These are phyloP conservation scores for Embiotoca jacksoni DNA, from an alignment of 2,113 vertebrate species.

Conservation along the genomic window DNA sequence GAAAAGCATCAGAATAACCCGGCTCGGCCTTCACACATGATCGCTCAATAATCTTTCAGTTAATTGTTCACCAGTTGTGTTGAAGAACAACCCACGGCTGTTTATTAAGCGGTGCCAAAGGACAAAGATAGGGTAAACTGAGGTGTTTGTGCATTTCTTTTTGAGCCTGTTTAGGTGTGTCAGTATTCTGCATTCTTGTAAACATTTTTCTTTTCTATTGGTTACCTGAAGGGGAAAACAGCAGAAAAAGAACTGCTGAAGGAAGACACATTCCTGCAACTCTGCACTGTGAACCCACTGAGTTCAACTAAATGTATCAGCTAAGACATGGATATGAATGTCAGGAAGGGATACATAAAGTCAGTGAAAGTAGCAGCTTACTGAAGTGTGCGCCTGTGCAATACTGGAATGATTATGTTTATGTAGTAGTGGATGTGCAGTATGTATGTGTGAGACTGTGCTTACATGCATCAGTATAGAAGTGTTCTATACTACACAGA, in stretches of 20 bases:
- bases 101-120: conserved; percentile 22
- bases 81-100: conserved; percentile 49
- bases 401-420: no score
- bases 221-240: neutral
- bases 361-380: neutral
- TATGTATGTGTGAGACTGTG: neutral
- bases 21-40: conserved; percentile 23
- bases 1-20: conserved; percentile 32
- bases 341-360: conserved; percentile 12
- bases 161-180: neutral
- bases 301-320: neutral
- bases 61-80: conserved; percentile 67
- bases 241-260: neutral
- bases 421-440: no score
- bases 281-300: neutral
- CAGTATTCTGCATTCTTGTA: neutral
- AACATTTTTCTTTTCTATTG: neutral
- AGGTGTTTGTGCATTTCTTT: conserved; percentile 6
- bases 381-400: neutral
- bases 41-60: conserved; percentile 44
- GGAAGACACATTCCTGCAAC: neutral
- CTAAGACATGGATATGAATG: neutral
- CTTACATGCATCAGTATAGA: neutral
- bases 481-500: neutral
- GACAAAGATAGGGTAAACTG: conserved; percentile 13